These are phyloP conservation scores for Esox lucius DNA, from an alignment of 2,797 vertebrate species.

Conservation along the genomic window DNA sequence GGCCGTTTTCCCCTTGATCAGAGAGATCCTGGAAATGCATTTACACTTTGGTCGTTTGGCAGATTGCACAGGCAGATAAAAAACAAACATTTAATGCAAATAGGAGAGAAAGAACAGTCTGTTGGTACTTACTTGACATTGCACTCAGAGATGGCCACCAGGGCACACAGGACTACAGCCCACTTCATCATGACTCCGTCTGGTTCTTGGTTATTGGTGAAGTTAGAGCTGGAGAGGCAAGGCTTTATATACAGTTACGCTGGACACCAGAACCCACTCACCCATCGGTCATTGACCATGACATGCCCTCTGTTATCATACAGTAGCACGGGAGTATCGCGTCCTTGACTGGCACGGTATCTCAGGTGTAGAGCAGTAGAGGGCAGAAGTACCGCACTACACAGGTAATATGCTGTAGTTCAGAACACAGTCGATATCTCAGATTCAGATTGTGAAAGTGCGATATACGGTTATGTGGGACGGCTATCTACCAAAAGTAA, in stretches of 20 bases:
- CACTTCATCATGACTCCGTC: conserved; percentile 46
- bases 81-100: not conserved
- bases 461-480: conserved; percentile 6
- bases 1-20: conserved; percentile 77
- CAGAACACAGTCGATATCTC: not conserved
- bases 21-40: conserved; percentile 64
- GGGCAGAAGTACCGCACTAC: not conserved
- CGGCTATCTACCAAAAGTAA: not conserved
- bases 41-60: too few relatives aligned
- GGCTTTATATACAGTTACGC: conserved; percentile 46
- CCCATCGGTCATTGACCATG: conserved; percentile 32
- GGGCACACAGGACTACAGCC: conserved; percentile 45
- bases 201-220: conserved; percentile 24
- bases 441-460: conserved; percentile 41
- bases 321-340: conserved; percentile 11
- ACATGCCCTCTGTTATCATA: conserved; percentile 36
- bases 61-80: not conserved
- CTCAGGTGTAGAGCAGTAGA: not conserved
- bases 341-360: not conserved
- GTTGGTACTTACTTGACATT: conserved; percentile 48
- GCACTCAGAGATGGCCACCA: conserved; percentile 54
- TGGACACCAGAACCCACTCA: not conserved
- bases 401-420: not conserved
- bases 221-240: not conserved
- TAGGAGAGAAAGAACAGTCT: not conserved